Base-by-base conservation (phyloP, 2,113 vertebrate genomes). In the Tragelaphus buxtoni region DNA sequence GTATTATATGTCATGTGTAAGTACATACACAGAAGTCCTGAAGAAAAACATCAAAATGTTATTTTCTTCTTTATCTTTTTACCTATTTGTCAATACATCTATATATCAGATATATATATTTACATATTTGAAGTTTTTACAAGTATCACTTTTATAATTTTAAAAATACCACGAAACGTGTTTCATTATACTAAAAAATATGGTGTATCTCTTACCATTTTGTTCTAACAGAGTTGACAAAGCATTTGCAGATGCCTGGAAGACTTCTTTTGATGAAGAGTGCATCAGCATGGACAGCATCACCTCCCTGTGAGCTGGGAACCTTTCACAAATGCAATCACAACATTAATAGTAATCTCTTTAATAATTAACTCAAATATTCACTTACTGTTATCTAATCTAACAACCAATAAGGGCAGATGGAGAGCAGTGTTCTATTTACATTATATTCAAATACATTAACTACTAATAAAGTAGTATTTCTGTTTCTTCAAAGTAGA, bases 281-380 rank as follows among this genome's bases (percentile, higher is more conserved):
- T 99, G 99, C 97, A 99, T 98, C 94, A 99, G 95, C 99, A 99
- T 99, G 85, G 99, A 98, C 0, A 99, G 98, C 99, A 99, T 99
- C 80, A 99, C 97, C 95, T 99, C 99, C 88, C 99, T 99, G 89
- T 99, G 99, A 82, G 99, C 95, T 3, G 99, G 99, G 91, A 99
- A 99, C 98, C 99, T 99, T 96, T 82, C 74, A 89, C 39, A 96
- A 96, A 97, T 32, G 92, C 79, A 94, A 45, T 1, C 24, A 92
- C 35, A 94, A 28, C 3, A 76, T 42, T 42, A 97, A 65, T 7
- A 82, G 11, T 16, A 39, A 88, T 28, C 9, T 24, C 35, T 7
- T 39, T 24, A 69, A 47, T 5, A 69, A 61, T 76, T 32, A 47
- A 14, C 47, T 91, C 24, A 45, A 76, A 53, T 30, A 20, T 35